Conservation (phyloP, 2,797 vertebrate genomes). For the Cebuella pygmaea region DNA sequence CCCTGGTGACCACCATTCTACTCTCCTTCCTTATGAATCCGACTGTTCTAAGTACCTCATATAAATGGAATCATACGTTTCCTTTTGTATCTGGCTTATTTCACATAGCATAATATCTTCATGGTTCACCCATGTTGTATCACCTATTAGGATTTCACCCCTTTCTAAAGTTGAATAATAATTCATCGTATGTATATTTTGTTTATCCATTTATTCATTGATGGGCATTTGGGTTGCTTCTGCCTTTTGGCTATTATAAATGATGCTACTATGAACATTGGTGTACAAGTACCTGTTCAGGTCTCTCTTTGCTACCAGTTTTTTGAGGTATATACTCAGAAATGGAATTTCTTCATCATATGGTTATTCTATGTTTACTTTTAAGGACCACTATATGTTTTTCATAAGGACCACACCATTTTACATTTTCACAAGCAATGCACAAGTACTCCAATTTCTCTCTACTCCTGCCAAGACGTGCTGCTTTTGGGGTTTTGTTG, state of each 20-base stretch:
- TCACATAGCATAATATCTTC: neutral
- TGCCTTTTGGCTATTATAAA: neutral
- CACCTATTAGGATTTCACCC: neutral
- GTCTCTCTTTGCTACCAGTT: neutral
- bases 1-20: neutral
- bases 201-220: neutral
- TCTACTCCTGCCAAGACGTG: neutral
- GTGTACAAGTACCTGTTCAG: neutral
- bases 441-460: neutral
- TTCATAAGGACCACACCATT: neutral
- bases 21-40: neutral
- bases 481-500: neutral
- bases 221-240: neutral
- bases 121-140: neutral
- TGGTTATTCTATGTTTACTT: neutral
- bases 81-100: neutral
- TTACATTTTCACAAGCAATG: neutral
- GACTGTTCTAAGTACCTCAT: neutral
- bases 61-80: neutral
- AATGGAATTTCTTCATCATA: neutral
- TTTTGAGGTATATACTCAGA: neutral
- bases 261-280: neutral
- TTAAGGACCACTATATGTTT: neutral
- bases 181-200: neutral
- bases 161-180: neutral